Percentiles rank a stretch among this genome's conserved stretches.
Conservation (phyloP, 2,113 vertebrate genomes). For the Marcusenius ussheri region DNA sequence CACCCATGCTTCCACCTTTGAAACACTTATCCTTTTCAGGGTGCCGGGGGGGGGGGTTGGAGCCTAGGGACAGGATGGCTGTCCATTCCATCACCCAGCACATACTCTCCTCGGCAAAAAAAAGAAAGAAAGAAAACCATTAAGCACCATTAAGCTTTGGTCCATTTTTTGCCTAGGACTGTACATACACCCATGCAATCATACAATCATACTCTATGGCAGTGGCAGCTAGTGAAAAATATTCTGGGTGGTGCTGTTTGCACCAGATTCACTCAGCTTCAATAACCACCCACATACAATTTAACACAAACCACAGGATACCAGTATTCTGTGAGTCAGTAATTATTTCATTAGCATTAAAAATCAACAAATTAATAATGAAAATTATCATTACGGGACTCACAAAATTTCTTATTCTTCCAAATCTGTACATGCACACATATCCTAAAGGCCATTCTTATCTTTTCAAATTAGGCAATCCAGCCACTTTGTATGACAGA, state of each 20-base stretch:
- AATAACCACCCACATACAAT: neutral
- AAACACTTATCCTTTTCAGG: no score
- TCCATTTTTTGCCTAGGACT: neutral
- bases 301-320: neutral
- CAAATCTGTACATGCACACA: neutral
- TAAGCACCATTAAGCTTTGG: neutral
- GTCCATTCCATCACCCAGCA: neutral
- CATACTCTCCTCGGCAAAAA: neutral
- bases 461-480: neutral
- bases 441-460: neutral
- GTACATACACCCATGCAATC: neutral
- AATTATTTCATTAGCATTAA: neutral
- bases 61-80: neutral
- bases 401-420: neutral
- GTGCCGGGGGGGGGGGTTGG: neutral
- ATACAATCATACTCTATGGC: neutral
- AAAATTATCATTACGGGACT: neutral
- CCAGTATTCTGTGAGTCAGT: neutral
- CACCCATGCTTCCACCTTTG: no score
- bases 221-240: neutral
- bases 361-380: neutral
- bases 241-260: neutral
- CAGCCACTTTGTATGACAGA: neutral
- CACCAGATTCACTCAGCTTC: neutral
- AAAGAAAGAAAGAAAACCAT: neutral